Evolutionary conservation across 1,140 invertebrate genomes (phyloP).

Genomic region (Rhopalosiphum padi): DNA sequence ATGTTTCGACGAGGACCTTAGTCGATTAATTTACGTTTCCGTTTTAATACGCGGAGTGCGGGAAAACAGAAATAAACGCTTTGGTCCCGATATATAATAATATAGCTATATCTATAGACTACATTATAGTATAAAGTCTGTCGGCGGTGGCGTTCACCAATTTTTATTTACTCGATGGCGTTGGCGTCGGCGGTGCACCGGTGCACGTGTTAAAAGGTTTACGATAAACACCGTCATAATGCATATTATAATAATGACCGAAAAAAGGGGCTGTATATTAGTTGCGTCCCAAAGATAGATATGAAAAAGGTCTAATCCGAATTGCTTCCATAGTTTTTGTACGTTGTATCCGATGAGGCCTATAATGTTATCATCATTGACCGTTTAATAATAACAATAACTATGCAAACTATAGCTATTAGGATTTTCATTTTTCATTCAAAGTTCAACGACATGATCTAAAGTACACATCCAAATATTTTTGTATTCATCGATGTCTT

Average conservation of each 20-base stretch:
- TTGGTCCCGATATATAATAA: not conserved
- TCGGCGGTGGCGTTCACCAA: not conserved
- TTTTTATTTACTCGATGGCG: not conserved
- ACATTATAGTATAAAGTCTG: not conserved
- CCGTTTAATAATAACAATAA: no score
- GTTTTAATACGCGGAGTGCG: not conserved
- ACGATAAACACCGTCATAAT: not conserved
- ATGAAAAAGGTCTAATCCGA: no score
- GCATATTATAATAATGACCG: not conserved
- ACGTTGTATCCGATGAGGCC: no score
- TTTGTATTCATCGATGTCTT: no score
- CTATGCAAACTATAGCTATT: no score
- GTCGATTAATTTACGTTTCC: not conserved
- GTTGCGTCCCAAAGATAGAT: no score
- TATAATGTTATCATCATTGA: no score
- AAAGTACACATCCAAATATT: no score
- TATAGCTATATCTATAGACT: not conserved
- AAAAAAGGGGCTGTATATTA: not conserved
- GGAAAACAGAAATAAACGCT: constrained; percentile 1
- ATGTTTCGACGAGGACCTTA: not conserved
- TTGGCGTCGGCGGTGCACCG: not conserved
- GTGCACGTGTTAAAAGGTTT: not conserved
- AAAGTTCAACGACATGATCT: no score
- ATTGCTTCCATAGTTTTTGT: no score
- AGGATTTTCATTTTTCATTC: no score